Base-by-base conservation (phyloP, 2,113 vertebrate genomes). In the Urocitellus parryii region DNA sequence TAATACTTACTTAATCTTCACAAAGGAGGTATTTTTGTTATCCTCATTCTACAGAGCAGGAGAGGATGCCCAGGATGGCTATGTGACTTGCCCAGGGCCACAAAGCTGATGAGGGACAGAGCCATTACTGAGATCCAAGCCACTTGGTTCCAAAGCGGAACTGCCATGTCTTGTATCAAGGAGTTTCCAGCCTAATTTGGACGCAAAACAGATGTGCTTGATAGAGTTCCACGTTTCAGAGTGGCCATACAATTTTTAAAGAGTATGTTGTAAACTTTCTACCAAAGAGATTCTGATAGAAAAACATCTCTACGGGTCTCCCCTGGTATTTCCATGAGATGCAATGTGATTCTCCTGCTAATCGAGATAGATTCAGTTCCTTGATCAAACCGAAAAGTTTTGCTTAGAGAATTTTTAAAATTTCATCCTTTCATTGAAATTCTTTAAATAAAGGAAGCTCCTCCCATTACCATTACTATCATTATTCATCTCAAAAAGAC, bases 401-500 rank as follows among this genome's bases (percentile, higher is more conserved):
- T 86, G 12, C 61, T 96, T 39, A 42, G 78, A 74, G 25, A 70
- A 32, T 22, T 87, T 58, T 88, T 45, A 45, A 89, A 58, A 37
- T 79, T 16, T 65, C 11, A 67, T 34, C 27, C 89, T 94, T 90
- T 93, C n/a, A 83, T 9, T 91, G 56, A 83, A 91, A 83, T 79
- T 70, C 39, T 94, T 74, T 58, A 76, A 78, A 48, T 61, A 37
- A 51, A 95, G 42, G 48, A 79, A 63, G 56, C 61, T 80, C 25
- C 32, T 14, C n/a, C 74, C 4, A 73, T 45, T 42, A 77, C 25
- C 68, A 22, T 56, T 89, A 32, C 17, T 90, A 39, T 37, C 65
- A 70, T 68, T 73, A 27, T 17, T 95, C 68, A 87, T 95, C 27
- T 93, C 39, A 93, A 83, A 94, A 93, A 63, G 37, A 83, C 70